Percentiles rank a stretch among this genome's conserved stretches.
Evolutionary conservation across 2,113 vertebrate species (phyloP).

Genomic region (Ivindomyrus marchei): DNA sequence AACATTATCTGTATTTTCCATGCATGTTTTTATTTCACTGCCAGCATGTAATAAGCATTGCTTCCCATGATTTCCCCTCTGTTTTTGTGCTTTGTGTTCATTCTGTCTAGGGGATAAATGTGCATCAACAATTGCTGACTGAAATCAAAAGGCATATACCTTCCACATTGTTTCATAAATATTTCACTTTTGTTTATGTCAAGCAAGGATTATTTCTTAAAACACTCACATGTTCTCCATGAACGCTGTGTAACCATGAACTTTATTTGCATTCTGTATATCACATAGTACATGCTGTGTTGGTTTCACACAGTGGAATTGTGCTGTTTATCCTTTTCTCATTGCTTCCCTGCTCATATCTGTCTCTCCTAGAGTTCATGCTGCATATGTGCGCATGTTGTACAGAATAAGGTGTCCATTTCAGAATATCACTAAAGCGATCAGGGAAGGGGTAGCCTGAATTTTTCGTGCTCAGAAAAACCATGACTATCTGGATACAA

Average conservation of each 20-base stretch:
- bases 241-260: neutral
- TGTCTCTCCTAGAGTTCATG: neutral
- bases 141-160: neutral
- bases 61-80: neutral
- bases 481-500: neutral
- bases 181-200: neutral
- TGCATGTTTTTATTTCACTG: too few species aligned
- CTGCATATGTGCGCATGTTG: neutral
- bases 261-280: neutral
- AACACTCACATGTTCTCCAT: neutral
- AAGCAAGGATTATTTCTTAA: neutral
- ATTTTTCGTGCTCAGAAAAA: neutral
- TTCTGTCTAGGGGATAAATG: neutral
- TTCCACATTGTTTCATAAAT: neutral
- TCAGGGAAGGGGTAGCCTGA: neutral
- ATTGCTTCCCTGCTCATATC: neutral
- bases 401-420: neutral
- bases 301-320: neutral
- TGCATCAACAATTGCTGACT: neutral
- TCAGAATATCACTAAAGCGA: neutral
- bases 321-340: neutral
- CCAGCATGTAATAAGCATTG: neutral
- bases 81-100: neutral
- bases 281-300: neutral
- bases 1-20: neutral